phyloP scores from a whole-genome alignment of 2,888 invertebrate genomes.

The Mayetiola destructor region DNA sequence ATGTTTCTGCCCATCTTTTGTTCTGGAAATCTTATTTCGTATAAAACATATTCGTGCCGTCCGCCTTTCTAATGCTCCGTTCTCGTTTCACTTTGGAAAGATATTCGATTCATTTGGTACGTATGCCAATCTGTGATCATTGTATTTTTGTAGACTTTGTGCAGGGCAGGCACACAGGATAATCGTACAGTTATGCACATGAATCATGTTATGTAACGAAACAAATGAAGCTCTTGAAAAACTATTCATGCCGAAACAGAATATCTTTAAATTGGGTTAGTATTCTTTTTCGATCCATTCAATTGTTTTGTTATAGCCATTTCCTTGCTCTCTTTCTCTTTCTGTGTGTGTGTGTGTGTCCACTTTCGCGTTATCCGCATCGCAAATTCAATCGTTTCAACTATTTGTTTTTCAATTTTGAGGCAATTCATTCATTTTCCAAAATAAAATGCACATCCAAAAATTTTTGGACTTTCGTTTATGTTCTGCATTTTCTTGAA shows the following conservation, averaged over 20 bases:
- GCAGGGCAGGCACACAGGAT: too few species aligned
- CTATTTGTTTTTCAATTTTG: slow-evolving; percentile 11
- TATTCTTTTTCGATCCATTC: too few species aligned
- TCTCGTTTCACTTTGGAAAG: too few species aligned
- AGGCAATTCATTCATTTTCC: not conserved
- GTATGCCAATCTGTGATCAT: not conserved
- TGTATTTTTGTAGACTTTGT: too few species aligned
- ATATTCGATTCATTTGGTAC: not conserved
- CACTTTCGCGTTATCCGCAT: not conserved
- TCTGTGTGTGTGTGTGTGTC: not conserved
- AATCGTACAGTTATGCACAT: too few species aligned
- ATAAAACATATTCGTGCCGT: not conserved
- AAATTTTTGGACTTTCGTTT: not conserved
- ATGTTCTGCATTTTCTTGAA: too few species aligned
- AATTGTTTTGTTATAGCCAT: too few species aligned
- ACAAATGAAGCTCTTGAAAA: slow-evolving; percentile 8
- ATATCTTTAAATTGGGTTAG: slow-evolving; percentile 8
- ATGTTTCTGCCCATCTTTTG: not conserved
- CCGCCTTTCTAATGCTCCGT: not conserved
- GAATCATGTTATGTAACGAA: not conserved
- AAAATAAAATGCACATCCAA: not conserved
- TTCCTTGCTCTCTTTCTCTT: not conserved
- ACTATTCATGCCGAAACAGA: slow-evolving; percentile 7
- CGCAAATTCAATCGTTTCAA: not conserved
- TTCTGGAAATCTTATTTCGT: not conserved